Conservation (phyloP, 1,140 invertebrate genomes). For the Lepidurus arcticus region DNA sequence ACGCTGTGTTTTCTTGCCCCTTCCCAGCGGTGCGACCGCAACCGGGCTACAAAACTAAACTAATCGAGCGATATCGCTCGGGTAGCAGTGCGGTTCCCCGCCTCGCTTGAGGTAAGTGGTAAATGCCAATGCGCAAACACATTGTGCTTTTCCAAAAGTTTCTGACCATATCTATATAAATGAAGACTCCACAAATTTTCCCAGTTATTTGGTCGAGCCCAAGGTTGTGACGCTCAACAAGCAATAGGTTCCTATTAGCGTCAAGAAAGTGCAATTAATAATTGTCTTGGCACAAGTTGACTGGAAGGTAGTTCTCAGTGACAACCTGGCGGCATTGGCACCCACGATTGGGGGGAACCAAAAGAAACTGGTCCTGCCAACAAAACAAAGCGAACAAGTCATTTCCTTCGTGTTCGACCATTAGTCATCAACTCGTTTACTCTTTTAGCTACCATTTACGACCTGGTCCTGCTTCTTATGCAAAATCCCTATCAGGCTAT, state of each 20-base stretch:
- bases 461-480: neutral
- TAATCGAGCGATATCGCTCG: neutral
- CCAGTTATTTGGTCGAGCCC: neutral
- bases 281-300: slow-evolving; percentile 14
- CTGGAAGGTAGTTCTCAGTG: slow-evolving; percentile 5
- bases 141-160: neutral
- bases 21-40: neutral
- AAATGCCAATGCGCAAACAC: neutral
- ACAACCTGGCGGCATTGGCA: slow-evolving; percentile 16
- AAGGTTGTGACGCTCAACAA: neutral
- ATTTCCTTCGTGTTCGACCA: slow-evolving; percentile 14
- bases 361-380: slow-evolving; percentile 15
- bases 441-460: slow-evolving; percentile 15
- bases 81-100: neutral
- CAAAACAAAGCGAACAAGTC: slow-evolving; percentile 8
- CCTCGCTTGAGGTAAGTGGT: neutral
- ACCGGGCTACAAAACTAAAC: neutral
- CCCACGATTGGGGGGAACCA: slow-evolving; percentile 10
- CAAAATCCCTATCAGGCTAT: neutral
- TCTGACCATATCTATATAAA: neutral
- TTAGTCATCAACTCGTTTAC: slow-evolving; percentile 19
- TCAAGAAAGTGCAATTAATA: slow-evolving; percentile 10
- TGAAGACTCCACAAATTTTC: too few species aligned
- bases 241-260: slow-evolving; percentile 8
- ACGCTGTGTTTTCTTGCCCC: neutral